These are phyloP conservation scores for Forbesichthys agassizii DNA, from an alignment of 2,113 vertebrate species.

Conservation along the genomic window DNA sequence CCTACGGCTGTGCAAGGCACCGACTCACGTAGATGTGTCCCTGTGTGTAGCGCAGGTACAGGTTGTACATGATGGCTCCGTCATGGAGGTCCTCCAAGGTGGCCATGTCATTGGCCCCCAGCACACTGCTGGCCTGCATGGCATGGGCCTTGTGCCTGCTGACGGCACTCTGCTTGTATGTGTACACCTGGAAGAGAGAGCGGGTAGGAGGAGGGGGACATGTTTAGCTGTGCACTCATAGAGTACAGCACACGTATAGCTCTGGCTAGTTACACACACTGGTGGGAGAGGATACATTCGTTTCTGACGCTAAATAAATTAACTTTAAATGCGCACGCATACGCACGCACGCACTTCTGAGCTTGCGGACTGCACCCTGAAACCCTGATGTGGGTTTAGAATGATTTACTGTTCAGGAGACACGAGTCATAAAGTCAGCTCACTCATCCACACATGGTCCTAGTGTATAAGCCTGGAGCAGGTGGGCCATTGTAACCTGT, in stretches of 20 bases:
- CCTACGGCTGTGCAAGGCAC: too few species aligned
- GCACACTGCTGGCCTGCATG: slow-evolving; percentile 82
- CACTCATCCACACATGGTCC: background rate
- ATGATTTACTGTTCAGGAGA: background rate
- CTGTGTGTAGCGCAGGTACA: slow-evolving; percentile 87
- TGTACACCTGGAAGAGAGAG: slow-evolving; percentile 84
- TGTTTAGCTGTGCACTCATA: too few species aligned
- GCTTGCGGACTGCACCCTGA: too few species aligned
- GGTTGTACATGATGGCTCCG: slow-evolving; percentile 95
- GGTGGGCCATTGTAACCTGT: background rate
- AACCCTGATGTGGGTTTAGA: background rate
- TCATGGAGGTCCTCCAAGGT: slow-evolving; percentile 89
- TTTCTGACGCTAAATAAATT: too few species aligned
- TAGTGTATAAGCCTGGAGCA: background rate
- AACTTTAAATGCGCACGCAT: too few species aligned
- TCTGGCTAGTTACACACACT: too few species aligned
- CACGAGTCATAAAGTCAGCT: slow-evolving; percentile 1
- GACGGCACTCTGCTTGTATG: slow-evolving; percentile 92
- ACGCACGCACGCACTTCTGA: too few species aligned
- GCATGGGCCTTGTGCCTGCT: slow-evolving; percentile 88
- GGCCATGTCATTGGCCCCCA: slow-evolving; percentile 93
- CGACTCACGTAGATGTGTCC: slow-evolving; percentile 91
- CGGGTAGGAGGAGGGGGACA: background rate
- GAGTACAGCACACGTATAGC: too few species aligned
- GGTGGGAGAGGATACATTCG: too few species aligned